Evolutionary conservation across 1,140 invertebrate species (phyloP).

Genomic region (Eurosta solidaginis): DNA sequence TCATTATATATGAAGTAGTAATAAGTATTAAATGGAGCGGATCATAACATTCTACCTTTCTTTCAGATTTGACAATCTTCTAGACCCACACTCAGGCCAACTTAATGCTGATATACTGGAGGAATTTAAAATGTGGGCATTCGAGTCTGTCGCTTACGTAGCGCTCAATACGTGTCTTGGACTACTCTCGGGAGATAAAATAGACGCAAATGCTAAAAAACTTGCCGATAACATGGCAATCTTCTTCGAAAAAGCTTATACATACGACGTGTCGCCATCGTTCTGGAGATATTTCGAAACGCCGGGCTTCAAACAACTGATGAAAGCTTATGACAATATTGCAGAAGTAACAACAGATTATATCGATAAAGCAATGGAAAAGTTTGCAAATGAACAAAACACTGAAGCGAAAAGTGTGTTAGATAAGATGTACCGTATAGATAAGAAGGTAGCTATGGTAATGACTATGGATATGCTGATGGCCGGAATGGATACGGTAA

Average conservation of each 20-base stretch:
- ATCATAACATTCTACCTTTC: background rate
- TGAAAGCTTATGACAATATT: constrained; percentile 58
- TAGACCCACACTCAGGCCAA: background rate
- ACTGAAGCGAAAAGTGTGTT: constrained; percentile 46
- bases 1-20: too few species aligned
- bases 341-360: constrained; percentile 38
- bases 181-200: constrained; percentile 55
- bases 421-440: constrained; percentile 58
- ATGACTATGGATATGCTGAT: constrained; percentile 56
- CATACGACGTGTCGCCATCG: constrained; percentile 68
- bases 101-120: background rate
- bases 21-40: background rate
- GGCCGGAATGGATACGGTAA: constrained; percentile 54
- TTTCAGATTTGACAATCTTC: constrained; percentile 40
- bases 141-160: background rate
- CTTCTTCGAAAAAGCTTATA: constrained; percentile 61
- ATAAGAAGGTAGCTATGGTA: constrained; percentile 58
- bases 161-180: constrained; percentile 21
- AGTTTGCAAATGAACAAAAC: constrained; percentile 33
- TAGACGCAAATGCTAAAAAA: constrained; percentile 58
- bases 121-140: constrained; percentile 57
- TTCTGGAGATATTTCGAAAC: constrained; percentile 68
- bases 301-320: constrained; percentile 63
- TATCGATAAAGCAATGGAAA: constrained; percentile 48
- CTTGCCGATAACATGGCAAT: constrained; percentile 66